Percentiles rank a stretch among this genome's conserved stretches.
phyloP scores from a whole-genome alignment of 2,113 vertebrate genomes.

The Sebastes schlegelii region DNA sequence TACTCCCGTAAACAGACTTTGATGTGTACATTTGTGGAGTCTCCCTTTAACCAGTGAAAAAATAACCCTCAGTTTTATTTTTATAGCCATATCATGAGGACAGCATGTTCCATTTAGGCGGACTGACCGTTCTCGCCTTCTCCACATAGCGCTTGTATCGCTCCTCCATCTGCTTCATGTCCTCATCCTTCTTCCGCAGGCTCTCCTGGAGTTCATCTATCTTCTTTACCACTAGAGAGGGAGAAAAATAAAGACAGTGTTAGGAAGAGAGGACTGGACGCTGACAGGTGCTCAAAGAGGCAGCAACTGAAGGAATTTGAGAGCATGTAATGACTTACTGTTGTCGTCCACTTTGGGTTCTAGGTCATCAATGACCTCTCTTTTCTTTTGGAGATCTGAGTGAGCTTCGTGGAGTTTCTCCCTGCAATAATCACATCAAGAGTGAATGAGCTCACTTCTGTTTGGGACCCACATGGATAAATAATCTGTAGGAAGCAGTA shows the following conservation, averaged over 20 bases:
- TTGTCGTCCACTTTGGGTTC: conserved; percentile 86
- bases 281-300: neutral
- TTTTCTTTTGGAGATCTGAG: conserved; percentile 91
- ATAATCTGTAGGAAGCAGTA: conserved; percentile 37
- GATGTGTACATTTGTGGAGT: neutral
- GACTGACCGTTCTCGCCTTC: conserved; percentile 86
- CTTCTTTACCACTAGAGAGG: conserved; percentile 82
- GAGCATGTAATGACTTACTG: conserved; percentile 78
- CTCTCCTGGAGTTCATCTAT: conserved; percentile 90
- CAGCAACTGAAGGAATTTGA: neutral
- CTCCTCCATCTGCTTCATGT: conserved; percentile 92
- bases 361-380: conserved; percentile 90
- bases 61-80: neutral
- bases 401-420: conserved; percentile 92
- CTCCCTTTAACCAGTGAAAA: neutral
- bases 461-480: neutral
- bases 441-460: neutral
- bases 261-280: neutral
- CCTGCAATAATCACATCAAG: conserved; percentile 67
- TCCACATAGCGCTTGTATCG: conserved; percentile 90
- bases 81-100: neutral
- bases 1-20: neutral
- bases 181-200: conserved; percentile 90
- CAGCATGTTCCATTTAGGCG: neutral
- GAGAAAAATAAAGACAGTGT: neutral